These are phyloP conservation scores for Alligator mississippiensis DNA, from an alignment of 2,113 vertebrate species.

Conservation along the genomic window DNA sequence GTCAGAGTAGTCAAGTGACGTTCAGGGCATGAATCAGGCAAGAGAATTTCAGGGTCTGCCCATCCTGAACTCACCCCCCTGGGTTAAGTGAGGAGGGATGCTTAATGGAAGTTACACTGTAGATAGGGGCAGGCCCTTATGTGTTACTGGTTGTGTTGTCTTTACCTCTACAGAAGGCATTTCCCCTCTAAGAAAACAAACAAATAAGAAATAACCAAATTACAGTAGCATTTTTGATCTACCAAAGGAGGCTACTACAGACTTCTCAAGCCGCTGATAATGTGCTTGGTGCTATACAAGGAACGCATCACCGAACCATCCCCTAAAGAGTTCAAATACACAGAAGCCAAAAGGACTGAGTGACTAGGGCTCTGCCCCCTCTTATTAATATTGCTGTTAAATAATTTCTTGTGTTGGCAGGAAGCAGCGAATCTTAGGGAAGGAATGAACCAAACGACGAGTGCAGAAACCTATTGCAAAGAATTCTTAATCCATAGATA, in stretches of 20 bases:
- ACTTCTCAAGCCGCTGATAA: neutral
- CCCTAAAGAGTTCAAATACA: neutral
- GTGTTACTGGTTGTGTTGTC: neutral
- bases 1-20: neutral
- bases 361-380: neutral
- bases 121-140: neutral
- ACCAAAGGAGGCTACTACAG: fast-evolving
- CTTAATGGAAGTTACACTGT: fast-evolving
- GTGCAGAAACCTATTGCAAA: conserved; percentile 22
- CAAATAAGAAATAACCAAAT: neutral
- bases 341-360: neutral
- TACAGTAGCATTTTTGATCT: neutral
- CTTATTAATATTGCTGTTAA: neutral
- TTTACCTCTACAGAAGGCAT: neutral
- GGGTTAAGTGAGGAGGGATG: neutral
- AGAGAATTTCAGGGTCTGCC: conserved; percentile 55
- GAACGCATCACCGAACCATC: neutral
- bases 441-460: neutral
- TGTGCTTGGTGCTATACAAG: neutral
- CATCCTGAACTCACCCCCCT: neutral
- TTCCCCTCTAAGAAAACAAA: neutral
- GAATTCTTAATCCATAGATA: conserved; percentile 1
- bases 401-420: conserved; percentile 29
- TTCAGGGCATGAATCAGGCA: conserved; percentile 61
- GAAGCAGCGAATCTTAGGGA: neutral